A percentile compares a stretch with the other conserved stretches of the same genome.
These are phyloP conservation scores for Thripadectes ignobilis DNA, from an alignment of 2,797 vertebrate genomes.

Conservation along the genomic window DNA sequence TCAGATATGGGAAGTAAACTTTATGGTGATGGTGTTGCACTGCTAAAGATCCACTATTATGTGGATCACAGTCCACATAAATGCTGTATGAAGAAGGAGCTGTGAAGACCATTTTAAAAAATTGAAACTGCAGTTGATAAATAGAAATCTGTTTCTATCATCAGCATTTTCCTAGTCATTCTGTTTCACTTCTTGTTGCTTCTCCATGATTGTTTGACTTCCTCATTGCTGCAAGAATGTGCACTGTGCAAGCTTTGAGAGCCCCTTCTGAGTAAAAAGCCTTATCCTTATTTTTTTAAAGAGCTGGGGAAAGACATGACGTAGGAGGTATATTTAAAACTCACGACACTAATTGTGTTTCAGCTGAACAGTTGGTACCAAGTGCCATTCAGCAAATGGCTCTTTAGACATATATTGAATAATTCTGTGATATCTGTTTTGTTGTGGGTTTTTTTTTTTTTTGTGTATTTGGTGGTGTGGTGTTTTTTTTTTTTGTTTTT, in stretches of 20 bases:
- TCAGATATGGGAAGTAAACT: not conserved
- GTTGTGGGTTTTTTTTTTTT: no score
- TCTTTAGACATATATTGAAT: not conserved
- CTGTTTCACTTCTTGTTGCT: not conserved
- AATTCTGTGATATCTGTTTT: not conserved
- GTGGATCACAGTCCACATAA: not conserved
- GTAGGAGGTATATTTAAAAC: not conserved
- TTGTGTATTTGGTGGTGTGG: no score
- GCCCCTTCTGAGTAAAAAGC: not conserved
- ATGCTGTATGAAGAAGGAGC: not conserved
- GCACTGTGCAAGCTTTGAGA: not conserved
- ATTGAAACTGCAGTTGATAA: not conserved
- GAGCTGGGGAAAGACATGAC: not conserved
- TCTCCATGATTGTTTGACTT: not conserved
- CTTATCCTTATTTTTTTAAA: not conserved
- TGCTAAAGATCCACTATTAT: not conserved
- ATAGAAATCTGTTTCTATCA: not conserved
- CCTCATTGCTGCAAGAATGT: not conserved
- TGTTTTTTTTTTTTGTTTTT: not conserved
- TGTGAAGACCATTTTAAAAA: not conserved
- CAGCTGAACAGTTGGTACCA: not conserved
- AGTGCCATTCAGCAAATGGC: not conserved
- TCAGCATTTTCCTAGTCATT: not conserved
- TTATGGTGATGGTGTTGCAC: not conserved
- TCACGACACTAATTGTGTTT: not conserved